phyloP scores from a whole-genome alignment of 2,888 invertebrate genomes.

The Nemapogon koenigi region DNA sequence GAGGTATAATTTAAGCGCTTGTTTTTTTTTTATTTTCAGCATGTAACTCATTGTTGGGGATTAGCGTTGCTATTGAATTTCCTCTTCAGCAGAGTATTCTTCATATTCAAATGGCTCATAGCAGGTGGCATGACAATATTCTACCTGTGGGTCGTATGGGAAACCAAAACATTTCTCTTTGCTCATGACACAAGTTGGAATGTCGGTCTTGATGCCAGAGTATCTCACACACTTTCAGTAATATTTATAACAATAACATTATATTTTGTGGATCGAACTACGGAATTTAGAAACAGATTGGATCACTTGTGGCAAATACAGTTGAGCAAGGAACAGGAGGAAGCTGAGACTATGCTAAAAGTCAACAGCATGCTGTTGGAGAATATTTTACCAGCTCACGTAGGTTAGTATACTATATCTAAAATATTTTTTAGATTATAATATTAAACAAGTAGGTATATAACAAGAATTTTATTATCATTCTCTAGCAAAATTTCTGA shows the following conservation, averaged over 20 bases:
- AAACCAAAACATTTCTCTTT: slow-evolving; percentile 61
- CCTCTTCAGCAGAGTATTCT: slow-evolving; percentile 84
- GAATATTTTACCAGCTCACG: slow-evolving; percentile 93
- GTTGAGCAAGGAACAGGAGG: slow-evolving; percentile 81
- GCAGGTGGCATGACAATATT: slow-evolving; percentile 69
- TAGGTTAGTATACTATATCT: slow-evolving; percentile 71
- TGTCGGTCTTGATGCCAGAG: slow-evolving; percentile 69
- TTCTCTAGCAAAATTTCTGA: too few species aligned
- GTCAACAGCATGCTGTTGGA: slow-evolving; percentile 89
- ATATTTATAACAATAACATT: slow-evolving; percentile 77
- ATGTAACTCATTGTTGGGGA: slow-evolving; percentile 75
- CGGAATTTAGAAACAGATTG: slow-evolving; percentile 87
- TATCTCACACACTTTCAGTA: slow-evolving; percentile 77
- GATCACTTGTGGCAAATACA: slow-evolving; percentile 77
- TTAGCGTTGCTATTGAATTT: slow-evolving; percentile 74
- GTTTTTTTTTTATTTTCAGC: slow-evolving; percentile 65
- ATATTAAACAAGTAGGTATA: too few species aligned
- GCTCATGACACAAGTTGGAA: slow-evolving; percentile 73
- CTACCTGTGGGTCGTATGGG: slow-evolving; percentile 75
- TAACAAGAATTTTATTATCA: too few species aligned
- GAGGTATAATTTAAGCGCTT: too few species aligned
- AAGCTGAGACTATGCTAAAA: slow-evolving; percentile 84
- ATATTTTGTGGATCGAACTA: slow-evolving; percentile 86
- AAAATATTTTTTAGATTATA: too few species aligned
- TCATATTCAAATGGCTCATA: slow-evolving; percentile 78